Evolutionary conservation across 1,140 invertebrate species (phyloP).

Genomic region (Liolophura sinensis): DNA sequence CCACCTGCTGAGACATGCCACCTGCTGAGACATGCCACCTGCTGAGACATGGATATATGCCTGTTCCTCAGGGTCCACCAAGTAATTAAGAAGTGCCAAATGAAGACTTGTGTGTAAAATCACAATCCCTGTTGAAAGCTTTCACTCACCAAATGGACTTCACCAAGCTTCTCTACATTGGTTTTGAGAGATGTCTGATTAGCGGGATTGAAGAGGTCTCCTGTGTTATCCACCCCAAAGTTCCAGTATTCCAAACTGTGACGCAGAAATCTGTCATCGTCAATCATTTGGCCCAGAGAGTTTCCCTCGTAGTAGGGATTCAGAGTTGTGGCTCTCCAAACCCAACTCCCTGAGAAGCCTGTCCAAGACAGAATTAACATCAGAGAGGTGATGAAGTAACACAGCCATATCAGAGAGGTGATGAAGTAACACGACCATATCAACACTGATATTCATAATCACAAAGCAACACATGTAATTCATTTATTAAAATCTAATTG

Average conservation of each 20-base stretch:
- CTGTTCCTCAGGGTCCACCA: no score
- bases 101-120: no score
- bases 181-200: slow-evolving; percentile 71
- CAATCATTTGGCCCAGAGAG: slow-evolving; percentile 69
- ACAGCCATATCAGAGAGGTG: no score
- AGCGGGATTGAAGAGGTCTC: slow-evolving; percentile 72
- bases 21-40: no score
- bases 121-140: neutral
- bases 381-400: no score
- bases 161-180: slow-evolving; percentile 42
- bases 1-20: no score
- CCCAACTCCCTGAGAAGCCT: slow-evolving; percentile 63
- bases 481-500: no score
- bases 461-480: no score
- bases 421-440: no score
- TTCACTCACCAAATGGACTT: slow-evolving; percentile 44
- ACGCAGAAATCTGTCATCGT: slow-evolving; percentile 83
- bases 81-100: no score
- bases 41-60: no score
- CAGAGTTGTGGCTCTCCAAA: slow-evolving; percentile 83
- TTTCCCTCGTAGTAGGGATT: slow-evolving; percentile 94
- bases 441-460: no score
- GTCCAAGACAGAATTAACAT: neutral
- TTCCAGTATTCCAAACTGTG: slow-evolving; percentile 79
- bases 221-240: slow-evolving; percentile 83